Evolutionary conservation across 2,888 invertebrate genomes (phyloP).

Genomic region (Drosophila bunnanda): DNA sequence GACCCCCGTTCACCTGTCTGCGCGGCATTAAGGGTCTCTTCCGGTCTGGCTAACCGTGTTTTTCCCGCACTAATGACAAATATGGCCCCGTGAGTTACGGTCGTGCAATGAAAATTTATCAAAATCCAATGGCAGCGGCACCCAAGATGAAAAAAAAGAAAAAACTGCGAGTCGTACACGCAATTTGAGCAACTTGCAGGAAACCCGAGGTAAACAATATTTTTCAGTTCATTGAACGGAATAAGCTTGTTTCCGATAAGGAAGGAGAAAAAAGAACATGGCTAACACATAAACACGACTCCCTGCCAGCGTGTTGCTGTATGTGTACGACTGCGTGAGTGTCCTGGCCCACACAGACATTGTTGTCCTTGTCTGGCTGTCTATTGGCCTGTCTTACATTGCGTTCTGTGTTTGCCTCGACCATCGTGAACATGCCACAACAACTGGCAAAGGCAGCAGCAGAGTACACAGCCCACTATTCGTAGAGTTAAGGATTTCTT

Average conservation of each 20-base stretch:
- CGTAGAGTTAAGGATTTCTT: slow-evolving; percentile 38
- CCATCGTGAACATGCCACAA: slow-evolving; percentile 55
- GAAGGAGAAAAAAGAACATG: slow-evolving; percentile 51
- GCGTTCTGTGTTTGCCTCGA: slow-evolving; percentile 47
- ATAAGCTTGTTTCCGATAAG: slow-evolving; percentile 83
- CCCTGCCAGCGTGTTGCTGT: not conserved
- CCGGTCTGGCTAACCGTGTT: slow-evolving; percentile 24
- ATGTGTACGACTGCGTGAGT: slow-evolving; percentile 10
- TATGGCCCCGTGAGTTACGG: slow-evolving; percentile 20
- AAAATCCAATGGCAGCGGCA: slow-evolving; percentile 38
- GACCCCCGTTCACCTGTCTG: slow-evolving; percentile 6
- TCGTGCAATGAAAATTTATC: slow-evolving; percentile 51
- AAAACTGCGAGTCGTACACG: slow-evolving; percentile 42
- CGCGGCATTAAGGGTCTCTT: slow-evolving; percentile 11
- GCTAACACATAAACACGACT: slow-evolving; percentile 33
- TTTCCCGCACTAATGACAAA: slow-evolving; percentile 48
- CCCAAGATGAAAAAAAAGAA: not conserved
- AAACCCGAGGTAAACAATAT: slow-evolving; percentile 83
- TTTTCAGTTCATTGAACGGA: slow-evolving; percentile 84
- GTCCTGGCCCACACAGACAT: slow-evolving; percentile 40
- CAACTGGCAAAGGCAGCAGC: slow-evolving; percentile 29
- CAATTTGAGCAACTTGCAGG: slow-evolving; percentile 60
- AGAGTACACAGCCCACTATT: slow-evolving; percentile 4
- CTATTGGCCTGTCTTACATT: slow-evolving; percentile 61
- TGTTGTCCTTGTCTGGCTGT: slow-evolving; percentile 58